Base-by-base conservation (phyloP, 2,797 vertebrate species). In the Chaetophractus vellerosus region DNA sequence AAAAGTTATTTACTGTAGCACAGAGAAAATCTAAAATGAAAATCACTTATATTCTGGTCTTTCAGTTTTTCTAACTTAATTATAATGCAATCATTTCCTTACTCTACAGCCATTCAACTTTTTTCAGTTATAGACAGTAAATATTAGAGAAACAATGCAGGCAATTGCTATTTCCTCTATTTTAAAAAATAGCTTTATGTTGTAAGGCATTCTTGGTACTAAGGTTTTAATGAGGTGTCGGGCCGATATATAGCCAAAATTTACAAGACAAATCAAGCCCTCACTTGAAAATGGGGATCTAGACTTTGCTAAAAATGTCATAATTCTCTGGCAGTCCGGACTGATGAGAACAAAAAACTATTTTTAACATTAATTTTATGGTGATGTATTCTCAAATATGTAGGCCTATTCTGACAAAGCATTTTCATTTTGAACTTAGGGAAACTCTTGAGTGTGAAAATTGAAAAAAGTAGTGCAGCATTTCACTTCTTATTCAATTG, bases 191-290 rank as follows among this genome's bases (percentile, higher is more conserved):
- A 80, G 57, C 57, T 59, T 24, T 57, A 55, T 80, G 33, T 33
- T 80, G 78, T 59, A 59, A 3, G 33, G 36, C 8, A 48, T 82
- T 64, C 31, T 82, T 45, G 28, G 38, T 48, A 64, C 26, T 38
- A 57, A 45, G 36, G 24, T 75, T 94, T 94, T 94, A 93, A 92
- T 93, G 93, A 95, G 88, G 24, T 93, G 50, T 95, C 82, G 96
- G 63, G 18, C 57, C 97, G 88, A 95, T 85, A 79, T 38, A 76
- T n/a, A 78, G 63, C 79, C 85, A 88, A 81, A 93, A 90, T 85
- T 92, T 72, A 93, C 64, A 94, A 57, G 81, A 93, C 28, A 90
- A 88, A 90, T 93, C 48, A 81, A 94, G 11, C 0, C n/a, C 64
- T 59, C 18, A 48, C 74, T 68, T 75, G 66, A 94, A 90, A 95